Evolutionary conservation across 2,113 vertebrate species (phyloP).

Genomic region (Coptodon rendalli): DNA sequence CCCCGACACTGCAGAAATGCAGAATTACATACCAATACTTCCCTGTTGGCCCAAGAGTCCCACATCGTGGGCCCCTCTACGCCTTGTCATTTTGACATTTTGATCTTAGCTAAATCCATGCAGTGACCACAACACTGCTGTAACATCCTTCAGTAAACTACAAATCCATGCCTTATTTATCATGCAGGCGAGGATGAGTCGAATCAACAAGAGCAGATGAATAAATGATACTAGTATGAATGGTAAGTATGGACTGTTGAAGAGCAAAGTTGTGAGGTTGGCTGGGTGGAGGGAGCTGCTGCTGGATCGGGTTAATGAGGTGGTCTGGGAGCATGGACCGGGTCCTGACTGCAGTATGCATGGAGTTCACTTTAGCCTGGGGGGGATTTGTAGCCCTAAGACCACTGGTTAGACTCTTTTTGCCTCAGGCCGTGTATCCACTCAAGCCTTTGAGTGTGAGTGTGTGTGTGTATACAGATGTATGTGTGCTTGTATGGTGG

Average conservation of each 20-base stretch:
- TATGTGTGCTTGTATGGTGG: background rate
- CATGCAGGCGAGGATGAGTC: conserved; percentile 10
- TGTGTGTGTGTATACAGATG: background rate
- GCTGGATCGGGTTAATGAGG: conserved; percentile 66
- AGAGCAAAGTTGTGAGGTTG: background rate
- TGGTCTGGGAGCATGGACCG: conserved; percentile 60
- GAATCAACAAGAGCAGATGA: conserved; percentile 54
- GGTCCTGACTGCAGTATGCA: conserved; percentile 32
- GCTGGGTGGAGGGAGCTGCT: background rate
- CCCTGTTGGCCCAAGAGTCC: background rate
- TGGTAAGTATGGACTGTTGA: conserved; percentile 23
- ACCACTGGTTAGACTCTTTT: conserved; percentile 43
- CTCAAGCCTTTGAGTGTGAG: background rate
- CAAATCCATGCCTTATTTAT: background rate
- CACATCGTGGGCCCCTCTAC: background rate
- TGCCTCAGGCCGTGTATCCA: conserved; percentile 53
- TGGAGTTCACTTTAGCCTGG: conserved; percentile 37
- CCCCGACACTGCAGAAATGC: background rate
- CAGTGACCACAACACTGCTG: background rate
- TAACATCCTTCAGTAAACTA: conserved; percentile 14
- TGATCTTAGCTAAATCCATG: background rate
- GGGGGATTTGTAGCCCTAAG: conserved; percentile 51
- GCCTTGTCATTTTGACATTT: background rate
- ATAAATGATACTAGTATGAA: conserved; percentile 60
- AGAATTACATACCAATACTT: background rate